A percentile compares a stretch with the other conserved stretches of the same genome.
These are phyloP conservation scores for Trypoxylus dichotomus DNA, from an alignment of 1,140 invertebrate species.

Conservation along the genomic window DNA sequence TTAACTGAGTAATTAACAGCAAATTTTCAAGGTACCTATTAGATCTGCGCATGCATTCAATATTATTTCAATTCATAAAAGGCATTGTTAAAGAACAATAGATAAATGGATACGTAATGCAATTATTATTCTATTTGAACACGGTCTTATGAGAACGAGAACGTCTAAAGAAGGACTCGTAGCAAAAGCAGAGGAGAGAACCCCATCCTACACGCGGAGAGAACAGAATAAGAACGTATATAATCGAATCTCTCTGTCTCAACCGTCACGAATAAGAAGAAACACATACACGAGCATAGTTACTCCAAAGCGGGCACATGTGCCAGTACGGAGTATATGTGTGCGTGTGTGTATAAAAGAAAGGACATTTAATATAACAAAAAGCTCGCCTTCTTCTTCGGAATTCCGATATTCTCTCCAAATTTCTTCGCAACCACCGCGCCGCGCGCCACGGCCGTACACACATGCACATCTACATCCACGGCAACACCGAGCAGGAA, in stretches of 20 bases:
- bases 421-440: constrained; percentile 41
- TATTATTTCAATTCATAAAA: background rate
- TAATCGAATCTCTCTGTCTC: constrained; percentile 23
- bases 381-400: constrained; percentile 24
- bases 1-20: no score
- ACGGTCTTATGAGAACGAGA: background rate
- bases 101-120: background rate
- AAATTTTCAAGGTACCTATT: no score
- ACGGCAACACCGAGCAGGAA: constrained; percentile 31
- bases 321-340: background rate
- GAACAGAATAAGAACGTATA: constrained; percentile 3
- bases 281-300: constrained; percentile 5
- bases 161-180: background rate
- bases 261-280: constrained; percentile 19
- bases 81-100: background rate
- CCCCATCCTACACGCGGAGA: background rate
- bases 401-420: constrained; percentile 36
- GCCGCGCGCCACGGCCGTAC: constrained; percentile 1
- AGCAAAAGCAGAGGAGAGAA: background rate
- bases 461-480: background rate
- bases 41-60: no score
- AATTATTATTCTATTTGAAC: constrained; percentile 14
- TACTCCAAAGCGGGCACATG: background rate
- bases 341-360: constrained; percentile 15
- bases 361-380: constrained; percentile 32